Conservation (phyloP, 2,113 vertebrate species). For the Hassar affinis region DNA sequence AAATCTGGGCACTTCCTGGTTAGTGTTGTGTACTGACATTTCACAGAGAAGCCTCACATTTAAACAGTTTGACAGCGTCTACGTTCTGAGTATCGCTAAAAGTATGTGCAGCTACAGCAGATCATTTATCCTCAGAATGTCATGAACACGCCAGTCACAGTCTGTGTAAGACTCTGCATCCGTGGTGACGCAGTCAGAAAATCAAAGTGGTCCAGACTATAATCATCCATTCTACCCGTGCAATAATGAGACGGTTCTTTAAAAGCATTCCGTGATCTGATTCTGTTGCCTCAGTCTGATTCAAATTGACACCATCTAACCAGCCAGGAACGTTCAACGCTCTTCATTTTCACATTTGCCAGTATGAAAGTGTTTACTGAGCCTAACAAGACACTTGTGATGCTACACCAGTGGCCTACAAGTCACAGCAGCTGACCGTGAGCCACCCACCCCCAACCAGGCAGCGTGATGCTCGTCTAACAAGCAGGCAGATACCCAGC, state of each 20-base stretch:
- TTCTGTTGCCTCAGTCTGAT: too few species aligned
- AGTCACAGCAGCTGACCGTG: conserved; percentile 16
- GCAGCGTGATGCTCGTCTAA: conserved; percentile 18
- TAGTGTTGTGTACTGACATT: not conserved
- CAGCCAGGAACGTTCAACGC: not conserved
- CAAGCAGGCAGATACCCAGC: conserved; percentile 30
- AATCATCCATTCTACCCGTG: not conserved
- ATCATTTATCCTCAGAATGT: not conserved
- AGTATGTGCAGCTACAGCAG: not conserved
- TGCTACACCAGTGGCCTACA: conserved; percentile 2
- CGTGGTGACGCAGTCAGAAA: not conserved
- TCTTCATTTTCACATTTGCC: not conserved
- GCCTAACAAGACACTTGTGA: not conserved
- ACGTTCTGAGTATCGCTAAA: not conserved
- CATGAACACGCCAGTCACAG: not conserved
- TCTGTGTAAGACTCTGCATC: not conserved
- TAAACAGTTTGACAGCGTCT: not conserved
- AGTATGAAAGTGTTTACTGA: not conserved
- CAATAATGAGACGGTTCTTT: not conserved
- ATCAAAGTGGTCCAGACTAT: not conserved
- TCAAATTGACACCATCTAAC: not conserved
- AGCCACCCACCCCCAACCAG: conserved; percentile 29
- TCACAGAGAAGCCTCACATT: conserved; percentile 6
- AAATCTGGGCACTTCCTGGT: not conserved
- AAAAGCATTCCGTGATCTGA: not conserved